A percentile compares a stretch with the other conserved stretches of the same genome.
phyloP scores from a whole-genome alignment of 2,888 invertebrate species.

The Microchrysa polita region DNA sequence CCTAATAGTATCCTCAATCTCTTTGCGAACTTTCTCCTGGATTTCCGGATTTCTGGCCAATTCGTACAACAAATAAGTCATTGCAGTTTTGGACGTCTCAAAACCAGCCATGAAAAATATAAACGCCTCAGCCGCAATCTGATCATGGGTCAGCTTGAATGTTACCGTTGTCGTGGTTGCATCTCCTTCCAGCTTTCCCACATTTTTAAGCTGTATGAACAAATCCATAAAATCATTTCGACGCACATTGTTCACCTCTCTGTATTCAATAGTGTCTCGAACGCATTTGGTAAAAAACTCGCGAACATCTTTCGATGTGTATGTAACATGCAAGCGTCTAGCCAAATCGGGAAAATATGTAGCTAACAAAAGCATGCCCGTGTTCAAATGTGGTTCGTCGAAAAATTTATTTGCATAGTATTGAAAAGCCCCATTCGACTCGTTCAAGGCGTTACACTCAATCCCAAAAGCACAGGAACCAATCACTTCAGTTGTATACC shows the following conservation, averaged over 20 bases:
- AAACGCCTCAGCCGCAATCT: conserved; percentile 61
- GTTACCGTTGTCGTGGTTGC: too few relatives aligned
- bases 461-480: conserved; percentile 66
- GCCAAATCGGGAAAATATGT: not conserved
- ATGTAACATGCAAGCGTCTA: conserved; percentile 49
- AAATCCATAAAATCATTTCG: conserved; percentile 56
- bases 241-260: conserved; percentile 60
- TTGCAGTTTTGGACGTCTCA: conserved; percentile 71
- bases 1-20: conserved; percentile 61
- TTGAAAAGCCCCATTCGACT: conserved; percentile 62
- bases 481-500: conserved; percentile 67
- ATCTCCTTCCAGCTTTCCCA: too few relatives aligned
- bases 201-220: conserved; percentile 62
- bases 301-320: conserved; percentile 54
- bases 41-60: conserved; percentile 64
- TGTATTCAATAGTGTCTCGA: conserved; percentile 60
- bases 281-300: conserved; percentile 58
- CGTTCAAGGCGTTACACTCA: conserved; percentile 63
- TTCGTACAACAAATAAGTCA: conserved; percentile 68
- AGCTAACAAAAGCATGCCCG: not conserved
- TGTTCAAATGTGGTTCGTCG: conserved; percentile 14
- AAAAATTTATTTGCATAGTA: conserved; percentile 54
- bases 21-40: conserved; percentile 63
- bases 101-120: conserved; percentile 67
- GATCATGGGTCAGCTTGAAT: conserved; percentile 53